A percentile compares a stretch with the other conserved stretches of the same genome.
phyloP scores from a whole-genome alignment of 2,888 invertebrate species.

The Encarsia formosa region DNA sequence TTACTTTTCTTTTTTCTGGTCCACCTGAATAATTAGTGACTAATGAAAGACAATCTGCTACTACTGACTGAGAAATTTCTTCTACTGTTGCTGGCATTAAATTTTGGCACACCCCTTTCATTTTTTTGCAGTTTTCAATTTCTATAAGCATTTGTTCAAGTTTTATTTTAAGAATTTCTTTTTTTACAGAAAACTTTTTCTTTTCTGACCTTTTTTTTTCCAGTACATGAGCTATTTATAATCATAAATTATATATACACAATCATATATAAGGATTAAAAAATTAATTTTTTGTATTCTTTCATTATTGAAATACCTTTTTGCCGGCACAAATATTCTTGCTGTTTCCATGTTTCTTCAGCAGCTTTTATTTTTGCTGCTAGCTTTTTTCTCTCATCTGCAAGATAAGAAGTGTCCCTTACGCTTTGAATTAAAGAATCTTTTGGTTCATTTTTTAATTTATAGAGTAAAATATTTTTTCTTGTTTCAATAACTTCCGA shows the following conservation, averaged over 20 bases:
- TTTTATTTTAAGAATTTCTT: constrained; percentile 36
- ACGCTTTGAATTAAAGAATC: constrained; percentile 31
- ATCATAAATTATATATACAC: constrained; percentile 7
- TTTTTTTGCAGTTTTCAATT: constrained; percentile 36
- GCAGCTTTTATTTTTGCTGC: constrained; percentile 30
- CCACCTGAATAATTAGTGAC: constrained; percentile 36
- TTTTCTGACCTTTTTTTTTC: constrained; percentile 31
- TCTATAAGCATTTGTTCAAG: constrained; percentile 35
- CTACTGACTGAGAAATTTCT: constrained; percentile 33
- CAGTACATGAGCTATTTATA: constrained; percentile 32
- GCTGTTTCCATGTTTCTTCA: constrained; percentile 35
- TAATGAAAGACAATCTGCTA: constrained; percentile 36
- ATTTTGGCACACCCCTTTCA: constrained; percentile 39
- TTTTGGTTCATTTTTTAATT: constrained; percentile 31
- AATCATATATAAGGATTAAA: no score
- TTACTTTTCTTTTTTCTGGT: constrained; percentile 38
- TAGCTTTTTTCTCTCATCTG: constrained; percentile 27
- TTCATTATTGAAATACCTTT: constrained; percentile 34
- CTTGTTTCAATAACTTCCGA: constrained; percentile 33
- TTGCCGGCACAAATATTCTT: constrained; percentile 36
- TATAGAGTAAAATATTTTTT: constrained; percentile 40
- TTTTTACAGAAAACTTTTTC: constrained; percentile 30
- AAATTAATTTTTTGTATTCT: no score
- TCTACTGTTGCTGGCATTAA: constrained; percentile 39
- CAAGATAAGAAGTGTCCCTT: constrained; percentile 30